phyloP scores from a whole-genome alignment of 2,888 invertebrate species.

The Ormyrus rosae region DNA sequence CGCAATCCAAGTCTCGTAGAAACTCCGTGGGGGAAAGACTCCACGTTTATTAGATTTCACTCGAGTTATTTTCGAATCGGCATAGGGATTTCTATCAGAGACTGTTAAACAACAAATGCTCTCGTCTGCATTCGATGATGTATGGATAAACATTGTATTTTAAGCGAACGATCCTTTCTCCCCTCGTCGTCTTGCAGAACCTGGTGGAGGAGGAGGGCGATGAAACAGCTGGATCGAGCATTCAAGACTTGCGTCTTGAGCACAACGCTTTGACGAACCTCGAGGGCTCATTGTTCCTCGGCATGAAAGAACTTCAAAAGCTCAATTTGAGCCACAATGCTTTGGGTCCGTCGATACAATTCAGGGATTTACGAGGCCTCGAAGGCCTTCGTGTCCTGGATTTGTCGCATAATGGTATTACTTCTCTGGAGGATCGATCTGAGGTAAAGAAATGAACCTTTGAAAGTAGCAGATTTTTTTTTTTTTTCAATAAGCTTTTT shows the following conservation, averaged over 20 bases:
- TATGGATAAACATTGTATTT: constrained; percentile 29
- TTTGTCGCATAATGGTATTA: constrained; percentile 86
- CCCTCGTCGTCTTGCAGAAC: constrained; percentile 78
- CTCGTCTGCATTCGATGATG: neutral
- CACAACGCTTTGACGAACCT: constrained; percentile 84
- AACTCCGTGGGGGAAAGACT: too few relatives aligned
- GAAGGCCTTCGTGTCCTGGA: constrained; percentile 86
- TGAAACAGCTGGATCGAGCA: constrained; percentile 77
- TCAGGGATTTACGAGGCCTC: constrained; percentile 87
- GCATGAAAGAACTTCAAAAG: constrained; percentile 84
- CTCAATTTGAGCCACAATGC: constrained; percentile 87
- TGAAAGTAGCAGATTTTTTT: neutral
- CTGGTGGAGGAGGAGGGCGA: constrained; percentile 83
- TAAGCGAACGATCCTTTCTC: constrained; percentile 52
- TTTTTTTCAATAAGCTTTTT: neutral
- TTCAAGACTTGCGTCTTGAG: constrained; percentile 84
- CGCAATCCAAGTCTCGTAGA: too few relatives aligned
- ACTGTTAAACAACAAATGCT: neutral
- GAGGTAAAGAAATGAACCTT: constrained; percentile 79
- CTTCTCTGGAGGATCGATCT: constrained; percentile 88
- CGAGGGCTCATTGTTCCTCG: constrained; percentile 84
- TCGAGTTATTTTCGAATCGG: too few relatives aligned
- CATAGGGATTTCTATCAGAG: neutral
- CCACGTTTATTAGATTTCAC: too few relatives aligned
- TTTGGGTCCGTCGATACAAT: constrained; percentile 82